Percentiles rank a stretch among this genome's conserved stretches.
phyloP scores from a whole-genome alignment of 2,888 invertebrate genomes.

The Sminthurides aquaticus region DNA sequence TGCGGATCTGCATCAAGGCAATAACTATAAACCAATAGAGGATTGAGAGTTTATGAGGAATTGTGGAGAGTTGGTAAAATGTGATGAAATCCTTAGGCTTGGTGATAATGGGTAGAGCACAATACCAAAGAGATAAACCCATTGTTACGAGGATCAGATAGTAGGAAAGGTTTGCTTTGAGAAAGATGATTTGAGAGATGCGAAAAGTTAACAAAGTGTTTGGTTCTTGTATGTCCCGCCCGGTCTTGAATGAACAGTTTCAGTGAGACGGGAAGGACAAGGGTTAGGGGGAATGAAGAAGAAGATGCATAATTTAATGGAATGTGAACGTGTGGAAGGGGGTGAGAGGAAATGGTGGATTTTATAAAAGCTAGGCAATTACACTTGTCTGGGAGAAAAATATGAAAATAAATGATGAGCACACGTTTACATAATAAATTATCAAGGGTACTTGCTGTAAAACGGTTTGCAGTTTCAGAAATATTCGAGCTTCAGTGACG shows the following conservation, averaged over 20 bases:
- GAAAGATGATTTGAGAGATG: not conserved
- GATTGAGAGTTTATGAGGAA: not conserved
- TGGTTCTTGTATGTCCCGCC: not conserved
- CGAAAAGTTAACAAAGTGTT: not conserved
- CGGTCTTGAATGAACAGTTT: too few relatives aligned
- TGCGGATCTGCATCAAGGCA: not conserved
- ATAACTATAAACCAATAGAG: not conserved
- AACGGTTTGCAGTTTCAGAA: not conserved
- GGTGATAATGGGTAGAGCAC: not conserved
- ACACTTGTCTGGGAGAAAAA: not conserved
- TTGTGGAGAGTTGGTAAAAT: too few relatives aligned
- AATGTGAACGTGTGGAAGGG: not conserved
- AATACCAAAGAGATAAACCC: too few relatives aligned
- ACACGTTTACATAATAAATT: constrained; percentile 16
- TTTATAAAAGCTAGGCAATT: not conserved
- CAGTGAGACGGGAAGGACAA: too few relatives aligned
- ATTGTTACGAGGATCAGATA: too few relatives aligned
- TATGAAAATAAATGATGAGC: constrained; percentile 19
- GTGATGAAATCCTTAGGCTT: not conserved
- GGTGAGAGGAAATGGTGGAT: not conserved
- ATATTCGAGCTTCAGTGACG: not conserved
- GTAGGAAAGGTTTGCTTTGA: too few relatives aligned
- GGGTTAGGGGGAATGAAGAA: not conserved
- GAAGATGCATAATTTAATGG: not conserved
- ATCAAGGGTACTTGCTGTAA: not conserved